phyloP scores from a whole-genome alignment of 2,888 invertebrate species.

The Cephus pygmeus region DNA sequence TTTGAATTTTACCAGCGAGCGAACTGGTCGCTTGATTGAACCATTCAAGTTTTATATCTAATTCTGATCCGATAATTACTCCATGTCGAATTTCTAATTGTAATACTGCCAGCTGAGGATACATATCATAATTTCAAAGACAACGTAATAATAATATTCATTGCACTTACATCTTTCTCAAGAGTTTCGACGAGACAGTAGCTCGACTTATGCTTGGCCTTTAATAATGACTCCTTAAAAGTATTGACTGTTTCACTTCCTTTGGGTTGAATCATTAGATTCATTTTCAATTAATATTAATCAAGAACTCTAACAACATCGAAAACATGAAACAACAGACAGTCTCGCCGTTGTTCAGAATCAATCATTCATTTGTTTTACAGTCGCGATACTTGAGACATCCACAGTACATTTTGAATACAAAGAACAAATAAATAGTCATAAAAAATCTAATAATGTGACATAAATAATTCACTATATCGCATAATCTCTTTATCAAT shows the following conservation, averaged over 20 bases:
- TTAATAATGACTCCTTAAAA: constrained; percentile 14
- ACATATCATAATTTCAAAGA: background rate
- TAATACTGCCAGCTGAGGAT: constrained; percentile 40
- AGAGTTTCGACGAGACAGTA: constrained; percentile 39
- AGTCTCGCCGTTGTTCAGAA: background rate
- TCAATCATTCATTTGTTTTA: background rate
- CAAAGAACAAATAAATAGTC: constrained; percentile 11
- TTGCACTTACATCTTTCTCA: constrained; percentile 44
- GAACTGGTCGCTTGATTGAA: constrained; percentile 37
- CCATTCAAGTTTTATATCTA: constrained; percentile 39
- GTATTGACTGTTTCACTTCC: constrained; percentile 18
- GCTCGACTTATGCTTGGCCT: constrained; percentile 28
- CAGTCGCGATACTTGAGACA: background rate
- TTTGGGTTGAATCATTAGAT: constrained; percentile 8
- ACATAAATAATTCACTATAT: constrained; percentile 6
- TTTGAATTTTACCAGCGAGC: constrained; percentile 43
- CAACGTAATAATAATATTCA: background rate
- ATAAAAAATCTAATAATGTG: background rate
- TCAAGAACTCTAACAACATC: background rate
- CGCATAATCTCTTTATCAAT: constrained; percentile 11
- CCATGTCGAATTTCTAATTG: constrained; percentile 39
- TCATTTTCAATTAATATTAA: constrained; percentile 9
- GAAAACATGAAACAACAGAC: background rate
- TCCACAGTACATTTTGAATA: background rate
- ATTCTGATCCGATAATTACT: constrained; percentile 36